Evolutionary conservation across 2,113 vertebrate species (phyloP), one percentile per base, ranked within the genome.

Genomic region (Tenebrosternarchus preto): DNA sequence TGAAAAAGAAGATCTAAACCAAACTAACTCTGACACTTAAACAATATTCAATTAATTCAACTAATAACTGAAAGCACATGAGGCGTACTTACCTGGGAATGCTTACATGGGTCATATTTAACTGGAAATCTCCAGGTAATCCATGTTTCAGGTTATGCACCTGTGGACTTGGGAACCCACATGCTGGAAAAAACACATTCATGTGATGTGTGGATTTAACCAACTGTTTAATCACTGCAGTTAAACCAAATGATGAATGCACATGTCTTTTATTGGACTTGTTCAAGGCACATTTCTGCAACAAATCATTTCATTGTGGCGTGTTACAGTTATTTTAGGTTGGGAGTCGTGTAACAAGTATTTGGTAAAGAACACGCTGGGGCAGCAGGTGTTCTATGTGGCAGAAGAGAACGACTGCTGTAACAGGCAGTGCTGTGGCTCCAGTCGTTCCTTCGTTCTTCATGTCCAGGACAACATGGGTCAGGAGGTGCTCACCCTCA

Each of bases 301-400:
- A 17, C 12, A 56, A 59, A 16, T 20, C 9, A 0, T 19, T 29
- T 57, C 67, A n/a, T 19, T 80, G 0, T 24, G 73, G 19, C 1
- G 0, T 20, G 76, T 88, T 86, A 77, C 71, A 95, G 93, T 89
- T 53, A 0, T 96, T 43, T 85, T 73, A 68, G 91, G 91, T 66
- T 95, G 93, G 91, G 94, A 96, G 90, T 91, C 88, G 20, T 91
- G 76, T 43, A 96, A 95, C 82, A 93, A 88, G 75, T 96, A 95
- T 0, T 85, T 91, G 78, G 89, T 96, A 20, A 96, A 93, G 88
- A 95, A 96, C 36, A 83, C 85, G 0, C 15, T 95, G 29, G 94
- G 94, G 0, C 94, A 95, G 78, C 93, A 89, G 73, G 82, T 96
- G 29, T 96, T 94, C 82, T 93, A 89, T 56, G 95, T 93, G 6